These are phyloP conservation scores for Clostera curtula DNA, from an alignment of 2,888 invertebrate genomes.

Conservation along the genomic window DNA sequence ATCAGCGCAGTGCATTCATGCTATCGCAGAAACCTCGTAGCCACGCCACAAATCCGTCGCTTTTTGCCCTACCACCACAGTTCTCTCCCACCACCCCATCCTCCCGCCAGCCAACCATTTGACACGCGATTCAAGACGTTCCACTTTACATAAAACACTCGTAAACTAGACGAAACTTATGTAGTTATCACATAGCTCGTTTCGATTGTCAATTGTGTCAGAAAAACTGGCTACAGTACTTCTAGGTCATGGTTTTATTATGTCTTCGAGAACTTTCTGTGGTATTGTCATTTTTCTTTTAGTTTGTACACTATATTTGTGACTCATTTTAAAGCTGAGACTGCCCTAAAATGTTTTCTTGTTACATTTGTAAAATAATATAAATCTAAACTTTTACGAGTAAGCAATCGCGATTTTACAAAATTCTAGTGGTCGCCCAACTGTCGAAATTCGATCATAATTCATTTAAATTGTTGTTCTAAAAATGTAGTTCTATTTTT, in stretches of 20 bases:
- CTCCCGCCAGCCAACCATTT: conserved; percentile 12
- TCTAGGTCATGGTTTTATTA: background rate
- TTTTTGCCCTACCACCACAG: conserved; percentile 7
- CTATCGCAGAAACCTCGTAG: conserved; percentile 9
- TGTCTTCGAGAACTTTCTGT: no score
- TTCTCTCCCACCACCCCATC: conserved; percentile 9
- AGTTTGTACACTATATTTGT: no score
- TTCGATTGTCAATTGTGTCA: conserved; percentile 21
- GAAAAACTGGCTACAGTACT: conserved; percentile 15
- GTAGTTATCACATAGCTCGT: conserved; percentile 25
- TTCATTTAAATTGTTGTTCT: no score
- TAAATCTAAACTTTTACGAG: no score
- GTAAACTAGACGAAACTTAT: conserved; percentile 33
- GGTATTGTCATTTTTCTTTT: no score
- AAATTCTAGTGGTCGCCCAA: no score
- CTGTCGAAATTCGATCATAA: no score
- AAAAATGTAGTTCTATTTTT: no score
- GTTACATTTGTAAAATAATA: no score
- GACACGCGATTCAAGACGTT: conserved; percentile 35
- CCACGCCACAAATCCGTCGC: conserved; percentile 8
- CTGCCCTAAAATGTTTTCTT: no score
- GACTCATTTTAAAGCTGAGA: no score
- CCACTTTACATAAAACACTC: conserved; percentile 37
- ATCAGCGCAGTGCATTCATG: conserved; percentile 14
- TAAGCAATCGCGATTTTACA: no score